Base-by-base conservation (phyloP, 1,140 invertebrate species). In the Drosophila repleta region DNA sequence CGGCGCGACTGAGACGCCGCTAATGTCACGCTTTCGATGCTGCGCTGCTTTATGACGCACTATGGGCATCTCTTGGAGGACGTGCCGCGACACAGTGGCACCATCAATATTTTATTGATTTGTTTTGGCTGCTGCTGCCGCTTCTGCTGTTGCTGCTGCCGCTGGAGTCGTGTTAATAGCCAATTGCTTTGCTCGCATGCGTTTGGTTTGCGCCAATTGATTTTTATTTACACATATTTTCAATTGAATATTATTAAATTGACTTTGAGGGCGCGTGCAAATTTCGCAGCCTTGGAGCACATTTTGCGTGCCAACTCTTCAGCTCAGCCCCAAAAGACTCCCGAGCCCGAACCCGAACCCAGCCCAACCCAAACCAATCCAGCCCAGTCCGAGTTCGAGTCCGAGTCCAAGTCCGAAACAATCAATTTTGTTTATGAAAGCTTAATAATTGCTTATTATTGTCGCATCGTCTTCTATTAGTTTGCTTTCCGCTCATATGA, bases 141-240 rank as follows among this genome's bases (percentile, higher is more conserved):
- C 26, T 43, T 57, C 62, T 75, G 39, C 29, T 21, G 45, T 11
- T 13, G 62, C 57, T 11, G 20, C 26, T 18, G 39, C 39, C 17
- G 39, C 11, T 29, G 61, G 45, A 64, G 74, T 83, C 78, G 68
- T 72, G 67, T 74, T 69, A 77, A 79, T 79, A 74, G 64, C 71
- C 71, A 83, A 84, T 84, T 84, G 81, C 48, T 76, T 60, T 13
- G 55, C 63, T 32, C 35, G 68, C 49, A 75, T 74, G 81, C 61
- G 70, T 61, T 49, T 18, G 60, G 72, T 66, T 57, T 76, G 79
- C 11, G 55, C 53, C 82, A 85, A 85, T 85, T 85, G 82, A 85
- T 85, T 85, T 85, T 87, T 85, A 85, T 85, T 85, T 85, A 87
- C 78, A 76, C 78, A 85, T 87, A 82, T 87, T 85, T 85, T 87